Percentiles rank a stretch among this genome's conserved stretches.
phyloP scores from a whole-genome alignment of 2,888 invertebrate genomes.

The Panzeria rudis region DNA sequence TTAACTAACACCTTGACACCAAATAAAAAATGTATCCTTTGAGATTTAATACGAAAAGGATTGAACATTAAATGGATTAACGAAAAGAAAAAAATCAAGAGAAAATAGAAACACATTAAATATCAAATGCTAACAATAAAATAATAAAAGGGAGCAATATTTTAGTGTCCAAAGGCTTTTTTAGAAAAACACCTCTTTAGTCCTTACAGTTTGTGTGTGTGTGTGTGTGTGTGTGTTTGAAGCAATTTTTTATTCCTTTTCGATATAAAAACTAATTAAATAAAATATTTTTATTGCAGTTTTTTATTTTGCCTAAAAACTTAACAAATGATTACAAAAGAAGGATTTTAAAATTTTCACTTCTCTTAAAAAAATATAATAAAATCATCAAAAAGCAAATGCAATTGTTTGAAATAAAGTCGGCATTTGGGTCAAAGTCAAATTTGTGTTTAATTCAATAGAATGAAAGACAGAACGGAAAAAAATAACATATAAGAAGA shows the following conservation, averaged over 20 bases:
- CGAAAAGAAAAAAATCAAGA: background rate
- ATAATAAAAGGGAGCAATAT: conserved; percentile 5
- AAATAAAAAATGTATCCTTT: conserved; percentile 17
- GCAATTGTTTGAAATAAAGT: conserved; percentile 12
- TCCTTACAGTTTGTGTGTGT: background rate
- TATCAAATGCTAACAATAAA: conserved; percentile 45
- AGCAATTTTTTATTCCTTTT: conserved; percentile 28
- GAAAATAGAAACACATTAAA: conserved; percentile 3
- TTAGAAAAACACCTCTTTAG: background rate
- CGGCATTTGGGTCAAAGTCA: conserved; percentile 70
- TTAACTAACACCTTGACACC: conserved; percentile 34
- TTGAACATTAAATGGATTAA: conserved; percentile 24
- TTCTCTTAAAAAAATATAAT: conserved; percentile 6
- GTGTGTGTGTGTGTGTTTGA: background rate
- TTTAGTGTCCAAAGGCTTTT: background rate
- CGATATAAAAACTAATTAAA: conserved; percentile 52
- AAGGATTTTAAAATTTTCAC: conserved; percentile 46
- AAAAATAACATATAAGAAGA: background rate
- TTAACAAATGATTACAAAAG: conserved; percentile 36
- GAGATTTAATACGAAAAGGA: conserved; percentile 14
- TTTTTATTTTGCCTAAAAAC: background rate
- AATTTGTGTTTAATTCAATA: conserved; percentile 66
- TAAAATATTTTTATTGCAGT: conserved; percentile 56
- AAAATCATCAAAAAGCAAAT: background rate
- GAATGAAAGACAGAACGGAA: conserved; percentile 43